A percentile compares a stretch with the other conserved stretches of the same genome.
phyloP scores from a whole-genome alignment of 2,797 vertebrate genomes.

The Hydrocynus forskahlii region DNA sequence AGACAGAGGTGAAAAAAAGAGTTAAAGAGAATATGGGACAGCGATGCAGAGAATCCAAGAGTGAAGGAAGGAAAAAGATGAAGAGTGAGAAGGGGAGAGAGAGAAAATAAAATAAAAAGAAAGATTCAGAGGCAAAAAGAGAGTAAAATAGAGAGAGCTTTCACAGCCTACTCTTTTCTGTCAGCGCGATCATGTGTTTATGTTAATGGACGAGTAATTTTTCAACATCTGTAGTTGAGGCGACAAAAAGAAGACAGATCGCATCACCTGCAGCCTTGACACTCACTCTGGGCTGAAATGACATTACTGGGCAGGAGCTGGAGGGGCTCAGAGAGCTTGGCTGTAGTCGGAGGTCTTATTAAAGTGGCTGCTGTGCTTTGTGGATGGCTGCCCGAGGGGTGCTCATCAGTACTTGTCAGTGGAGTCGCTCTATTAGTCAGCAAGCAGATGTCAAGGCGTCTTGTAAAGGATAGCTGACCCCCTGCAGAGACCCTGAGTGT shows the following conservation, averaged over 20 bases:
- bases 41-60: too few relatives aligned
- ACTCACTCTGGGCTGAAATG: conserved; percentile 36
- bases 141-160: neutral
- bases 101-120: neutral
- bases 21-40: neutral
- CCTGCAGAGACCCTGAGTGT: conserved; percentile 76
- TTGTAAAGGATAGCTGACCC: conserved; percentile 79
- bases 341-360: conserved; percentile 62
- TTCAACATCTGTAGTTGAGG: neutral
- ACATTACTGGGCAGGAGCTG: conserved; percentile 52
- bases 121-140: neutral
- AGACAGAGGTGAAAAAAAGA: neutral
- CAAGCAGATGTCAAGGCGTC: conserved; percentile 73
- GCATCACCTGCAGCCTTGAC: conserved; percentile 43
- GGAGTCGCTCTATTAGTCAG: conserved; percentile 78
- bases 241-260: conserved; percentile 50
- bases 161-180: conserved; percentile 48
- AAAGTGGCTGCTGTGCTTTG: conserved; percentile 59
- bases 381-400: conserved; percentile 69
- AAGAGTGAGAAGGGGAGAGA: too few relatives aligned
- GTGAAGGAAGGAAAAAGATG: neutral
- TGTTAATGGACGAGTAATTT: conserved; percentile 38
- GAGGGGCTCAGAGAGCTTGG: conserved; percentile 39
- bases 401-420: conserved; percentile 82
- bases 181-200: conserved; percentile 25